Percentiles rank a stretch among this genome's conserved stretches.
phyloP scores from a whole-genome alignment of 2,888 invertebrate genomes.

The Alitta virens region DNA sequence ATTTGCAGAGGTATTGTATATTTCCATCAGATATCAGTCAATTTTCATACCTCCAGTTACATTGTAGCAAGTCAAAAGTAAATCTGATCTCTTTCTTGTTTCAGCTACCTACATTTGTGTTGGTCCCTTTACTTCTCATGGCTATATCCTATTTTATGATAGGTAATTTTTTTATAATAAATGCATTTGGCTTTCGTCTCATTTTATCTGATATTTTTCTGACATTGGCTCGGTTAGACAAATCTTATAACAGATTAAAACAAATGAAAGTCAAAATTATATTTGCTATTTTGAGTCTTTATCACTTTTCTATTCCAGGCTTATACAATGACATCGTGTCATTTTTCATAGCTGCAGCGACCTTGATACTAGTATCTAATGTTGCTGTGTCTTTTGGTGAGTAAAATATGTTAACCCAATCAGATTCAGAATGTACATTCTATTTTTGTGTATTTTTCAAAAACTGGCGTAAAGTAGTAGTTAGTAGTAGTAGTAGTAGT shows the following conservation, averaged over 20 bases:
- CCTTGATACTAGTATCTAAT: constrained; percentile 79
- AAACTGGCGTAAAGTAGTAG: too few species aligned
- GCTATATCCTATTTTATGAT: constrained; percentile 85
- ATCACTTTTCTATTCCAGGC: constrained; percentile 1
- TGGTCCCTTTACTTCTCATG: constrained; percentile 80
- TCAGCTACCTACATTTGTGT: constrained; percentile 75
- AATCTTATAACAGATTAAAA: too few species aligned
- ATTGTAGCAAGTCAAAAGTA: too few species aligned
- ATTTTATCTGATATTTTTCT: too few species aligned
- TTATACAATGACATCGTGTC: constrained; percentile 19
- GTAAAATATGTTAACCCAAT: constrained; percentile 10
- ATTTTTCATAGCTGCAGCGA: constrained; percentile 55
- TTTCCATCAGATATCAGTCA: neutral
- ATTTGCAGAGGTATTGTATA: constrained; percentile 38
- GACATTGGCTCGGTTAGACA: too few species aligned
- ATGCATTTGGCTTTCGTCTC: too few species aligned
- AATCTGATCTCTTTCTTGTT: too few species aligned
- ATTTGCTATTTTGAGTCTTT: too few species aligned
- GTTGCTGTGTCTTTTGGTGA: constrained; percentile 77
- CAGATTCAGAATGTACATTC: neutral
- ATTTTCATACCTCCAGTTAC: neutral
- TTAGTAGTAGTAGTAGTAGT: too few species aligned
- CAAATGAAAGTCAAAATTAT: too few species aligned
- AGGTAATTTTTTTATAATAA: constrained; percentile 59
- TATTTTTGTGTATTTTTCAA: neutral